Conservation (phyloP, 37 sponge, comb jelly and placozoan genomes). For the Aplysina aerophoba region DNA sequence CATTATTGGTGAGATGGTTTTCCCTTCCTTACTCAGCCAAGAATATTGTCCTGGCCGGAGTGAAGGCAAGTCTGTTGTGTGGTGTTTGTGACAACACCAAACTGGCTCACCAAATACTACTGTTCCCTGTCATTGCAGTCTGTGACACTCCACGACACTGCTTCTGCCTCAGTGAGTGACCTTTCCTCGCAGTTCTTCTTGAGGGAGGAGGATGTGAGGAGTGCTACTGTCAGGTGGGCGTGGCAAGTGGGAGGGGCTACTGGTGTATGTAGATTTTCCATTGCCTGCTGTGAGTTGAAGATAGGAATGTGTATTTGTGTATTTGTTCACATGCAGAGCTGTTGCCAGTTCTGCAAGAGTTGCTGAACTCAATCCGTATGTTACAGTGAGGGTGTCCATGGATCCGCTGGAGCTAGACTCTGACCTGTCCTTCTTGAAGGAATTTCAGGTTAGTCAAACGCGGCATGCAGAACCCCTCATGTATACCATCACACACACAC, state of each 20-base stretch:
- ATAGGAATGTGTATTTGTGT: not conserved
- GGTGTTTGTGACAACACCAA: not conserved
- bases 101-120: not conserved
- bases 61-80: conserved; percentile 57
- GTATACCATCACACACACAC: too few relatives aligned
- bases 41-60: conserved; percentile 85
- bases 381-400: conserved; percentile 65
- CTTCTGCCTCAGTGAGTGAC: conserved; percentile 64
- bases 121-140: conserved; percentile 29
- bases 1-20: not conserved
- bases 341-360: conserved; percentile 67
- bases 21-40: conserved; percentile 64
- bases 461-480: too few relatives aligned
- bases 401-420: conserved; percentile 10
- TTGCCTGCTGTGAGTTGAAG: not conserved
- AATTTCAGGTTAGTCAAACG: conserved; percentile 54
- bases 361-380: conserved; percentile 95
- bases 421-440: conserved; percentile 56
- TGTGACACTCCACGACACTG: conserved; percentile 81
- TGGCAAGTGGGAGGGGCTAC: not conserved
- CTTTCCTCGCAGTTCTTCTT: conserved; percentile 95
- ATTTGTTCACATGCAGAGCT: conserved; percentile 51
- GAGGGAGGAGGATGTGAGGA: conserved; percentile 65
- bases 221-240: conserved; percentile 58
- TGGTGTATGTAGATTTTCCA: too few relatives aligned